Base-by-base conservation (phyloP, 2,888 invertebrate genomes). In the Malthinus flaveolus region DNA sequence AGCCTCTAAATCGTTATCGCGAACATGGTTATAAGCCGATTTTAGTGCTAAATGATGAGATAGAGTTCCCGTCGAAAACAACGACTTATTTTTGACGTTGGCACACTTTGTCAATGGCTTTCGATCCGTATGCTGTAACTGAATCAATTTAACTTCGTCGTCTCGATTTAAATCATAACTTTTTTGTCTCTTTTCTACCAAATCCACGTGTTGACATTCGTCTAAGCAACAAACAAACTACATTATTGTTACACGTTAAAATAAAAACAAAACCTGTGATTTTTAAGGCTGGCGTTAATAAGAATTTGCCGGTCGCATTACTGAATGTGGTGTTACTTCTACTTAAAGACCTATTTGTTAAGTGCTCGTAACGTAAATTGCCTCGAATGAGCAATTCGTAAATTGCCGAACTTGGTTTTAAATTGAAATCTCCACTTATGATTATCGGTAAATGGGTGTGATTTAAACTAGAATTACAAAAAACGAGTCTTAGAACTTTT, bases 361-460 rank as follows among this genome's bases (percentile, higher is more conserved):
- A 73, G 71, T 79, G 54, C 68, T 80, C 68, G 65, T 76, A 78
- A 66, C 76, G 77, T 67, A 92, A 80, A 44, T 74, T 70, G 10
- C 93, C 92, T 15, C 79, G 79, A 0, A 84, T 83, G 47, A 95
- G 77, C 44, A 94, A 84, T 53, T 84, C 78, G 69, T 90, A 87
- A 1, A 94, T 84, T 1, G 86, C 84, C 36, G 91, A 89, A 39
- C 85, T 77, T 0, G 95, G 93, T 55, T 84, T 81, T 1, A 91
- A 86, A 78, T 98, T 99, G 62, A 98, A 91, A 78, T 99, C 99
- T 0, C 99, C 99, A 3, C 93, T 90, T 59, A 98, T 66, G 59
- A 99, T 87, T 4, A 93, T 84, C 0, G 97, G 95, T 35, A 87
- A 75, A 72, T 91, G 88, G 3, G 39, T 11, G 8, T 78, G 76